Evolutionary conservation across 2,797 vertebrate species (phyloP).

Genomic region (Heterohyrax brucei): DNA sequence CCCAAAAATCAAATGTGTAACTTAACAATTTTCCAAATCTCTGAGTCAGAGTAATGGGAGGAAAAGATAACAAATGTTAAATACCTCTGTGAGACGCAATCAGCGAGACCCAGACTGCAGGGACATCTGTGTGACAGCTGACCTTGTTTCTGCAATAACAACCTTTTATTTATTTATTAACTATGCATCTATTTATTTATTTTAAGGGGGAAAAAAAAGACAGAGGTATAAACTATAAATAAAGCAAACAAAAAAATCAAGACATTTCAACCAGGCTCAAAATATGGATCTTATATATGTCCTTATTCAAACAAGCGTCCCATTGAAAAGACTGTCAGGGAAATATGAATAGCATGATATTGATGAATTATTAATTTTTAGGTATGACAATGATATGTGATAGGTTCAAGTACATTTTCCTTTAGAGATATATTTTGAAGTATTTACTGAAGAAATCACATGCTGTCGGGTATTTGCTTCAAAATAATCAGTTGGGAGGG

Average conservation of each 20-base stretch:
- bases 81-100: background rate
- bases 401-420: background rate
- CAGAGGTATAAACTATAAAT: slow-evolving; percentile 31
- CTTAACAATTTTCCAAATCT: background rate
- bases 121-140: background rate
- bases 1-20: slow-evolving; percentile 15
- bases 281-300: background rate
- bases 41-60: slow-evolving; percentile 31
- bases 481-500: slow-evolving; percentile 13
- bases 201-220: background rate
- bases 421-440: slow-evolving; percentile 38
- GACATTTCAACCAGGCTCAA: slow-evolving; percentile 59
- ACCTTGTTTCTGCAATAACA: slow-evolving; percentile 43
- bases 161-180: background rate
- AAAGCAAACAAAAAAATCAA: slow-evolving; percentile 33
- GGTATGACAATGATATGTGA: slow-evolving; percentile 3
- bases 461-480: background rate
- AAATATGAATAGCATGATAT: slow-evolving; percentile 21
- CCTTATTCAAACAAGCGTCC: background rate
- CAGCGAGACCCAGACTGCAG: background rate
- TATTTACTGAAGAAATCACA: slow-evolving; percentile 40
- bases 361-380: slow-evolving; percentile 38
- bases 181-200: too few relatives aligned
- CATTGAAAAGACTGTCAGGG: background rate
- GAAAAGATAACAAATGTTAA: background rate